Conservation (phyloP, 2,888 invertebrate species). For the Tachina fera region DNA sequence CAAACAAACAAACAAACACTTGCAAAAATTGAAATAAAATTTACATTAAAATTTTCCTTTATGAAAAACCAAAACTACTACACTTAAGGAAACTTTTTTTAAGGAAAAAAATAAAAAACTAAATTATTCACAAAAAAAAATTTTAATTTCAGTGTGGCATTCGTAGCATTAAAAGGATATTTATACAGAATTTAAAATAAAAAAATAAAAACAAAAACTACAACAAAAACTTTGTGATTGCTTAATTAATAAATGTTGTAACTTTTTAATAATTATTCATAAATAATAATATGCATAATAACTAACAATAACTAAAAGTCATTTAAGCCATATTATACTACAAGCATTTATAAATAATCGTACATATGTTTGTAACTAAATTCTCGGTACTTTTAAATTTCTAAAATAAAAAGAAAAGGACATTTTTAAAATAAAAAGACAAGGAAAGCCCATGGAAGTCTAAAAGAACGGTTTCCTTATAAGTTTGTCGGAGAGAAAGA, state of each 20-base stretch:
- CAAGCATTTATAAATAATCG: too few relatives aligned
- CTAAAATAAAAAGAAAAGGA: too few relatives aligned
- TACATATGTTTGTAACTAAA: too few relatives aligned
- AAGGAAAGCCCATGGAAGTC: neutral
- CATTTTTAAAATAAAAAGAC: too few relatives aligned
- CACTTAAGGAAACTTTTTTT: neutral
- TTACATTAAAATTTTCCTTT: neutral
- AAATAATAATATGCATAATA: neutral
- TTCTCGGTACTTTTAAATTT: too few relatives aligned
- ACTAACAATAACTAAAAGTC: neutral
- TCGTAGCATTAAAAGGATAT: slow-evolving; percentile 1
- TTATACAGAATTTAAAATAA: slow-evolving; percentile 6
- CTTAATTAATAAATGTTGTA: slow-evolving; percentile 71
- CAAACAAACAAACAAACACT: neutral
- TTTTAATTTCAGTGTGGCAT: slow-evolving; percentile 32
- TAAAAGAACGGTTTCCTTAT: neutral
- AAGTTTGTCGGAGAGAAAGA: too few relatives aligned
- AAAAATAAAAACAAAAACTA: slow-evolving; percentile 13
- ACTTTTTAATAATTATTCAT: slow-evolving; percentile 36
- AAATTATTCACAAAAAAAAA: slow-evolving; percentile 24
- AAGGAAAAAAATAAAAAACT: neutral
- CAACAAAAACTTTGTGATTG: slow-evolving; percentile 69
- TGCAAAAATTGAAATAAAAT: slow-evolving; percentile 5
- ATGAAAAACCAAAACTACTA: neutral
- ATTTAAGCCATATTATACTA: too few relatives aligned